Evolutionary conservation across 92 coral and sea anemone genomes (phyloP), one percentile per base, ranked within the genome.

Genomic region (Parazoanthus atlanticus): DNA sequence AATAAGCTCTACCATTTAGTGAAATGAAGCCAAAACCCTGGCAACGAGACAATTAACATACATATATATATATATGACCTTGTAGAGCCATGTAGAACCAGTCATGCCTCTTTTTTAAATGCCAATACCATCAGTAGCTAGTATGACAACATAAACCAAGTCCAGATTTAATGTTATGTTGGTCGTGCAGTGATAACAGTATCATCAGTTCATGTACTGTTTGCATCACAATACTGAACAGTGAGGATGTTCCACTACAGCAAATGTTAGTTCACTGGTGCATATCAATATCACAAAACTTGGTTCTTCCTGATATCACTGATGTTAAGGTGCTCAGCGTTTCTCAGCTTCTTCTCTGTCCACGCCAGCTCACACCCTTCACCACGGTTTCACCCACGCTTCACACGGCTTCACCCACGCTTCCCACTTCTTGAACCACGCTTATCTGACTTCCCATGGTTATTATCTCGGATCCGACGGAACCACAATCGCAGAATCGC

Each of bases 181-280:
- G 28, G 61, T 30, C 58, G 58, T 77, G 82, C 66, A 78, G 82
- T 78, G 82, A 66, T 46, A 78, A 46, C 82, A 78, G 66, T 43
- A 66, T 78, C 82, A 78, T 78, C 82, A 78, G 82, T 78, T 78
- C 66, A 6, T 78, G 65, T 78, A 78, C 38, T 78, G 82, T 78
- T 78, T 78, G 66, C 66, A 25, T 78, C 82, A n/a, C 61, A 78
- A 8, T 46, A 78, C 4, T 70, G 75, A 70, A 70, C 75, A 70
- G 75, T 29, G 33, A 70, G 75, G 75, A 28, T 70, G 75, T 70
- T 70, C 36, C 72, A 66, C n/a, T n/a, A 70, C 74, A 26, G 15
- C 5, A 2, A 29, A n/a, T n/a, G n/a, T n/a, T n/a, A n/a, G n/a
- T n/a, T n/a, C n/a, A n/a, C n/a, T n/a, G 15, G 34, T 26, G 38